Evolutionary conservation across 2,113 vertebrate genomes (phyloP).

Genomic region (Brienomyrus longianalis): DNA sequence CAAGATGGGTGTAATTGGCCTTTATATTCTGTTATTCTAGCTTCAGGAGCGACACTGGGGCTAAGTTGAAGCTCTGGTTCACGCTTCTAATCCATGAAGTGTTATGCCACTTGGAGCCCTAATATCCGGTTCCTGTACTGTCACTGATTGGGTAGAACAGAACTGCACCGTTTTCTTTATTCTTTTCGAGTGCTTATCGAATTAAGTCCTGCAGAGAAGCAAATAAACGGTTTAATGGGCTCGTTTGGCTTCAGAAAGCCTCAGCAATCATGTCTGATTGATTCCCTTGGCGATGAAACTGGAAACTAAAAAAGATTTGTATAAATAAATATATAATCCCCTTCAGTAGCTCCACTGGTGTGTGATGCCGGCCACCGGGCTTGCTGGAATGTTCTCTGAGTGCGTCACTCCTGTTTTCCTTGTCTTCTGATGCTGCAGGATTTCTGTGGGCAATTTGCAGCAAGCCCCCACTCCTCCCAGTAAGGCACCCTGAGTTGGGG

Average conservation of each 20-base stretch:
- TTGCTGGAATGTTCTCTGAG: not conserved
- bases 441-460: not conserved
- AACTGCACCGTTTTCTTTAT: not conserved
- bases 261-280: not conserved
- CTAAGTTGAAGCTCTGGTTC: not conserved
- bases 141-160: not conserved
- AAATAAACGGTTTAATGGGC: conserved; percentile 7
- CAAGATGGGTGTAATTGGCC: not conserved
- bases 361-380: not conserved
- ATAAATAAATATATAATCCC: not conserved
- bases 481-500: not conserved
- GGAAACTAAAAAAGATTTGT: not conserved
- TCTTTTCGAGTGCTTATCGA: conserved; percentile 7
- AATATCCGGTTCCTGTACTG: not conserved
- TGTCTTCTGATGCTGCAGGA: not conserved
- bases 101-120: not conserved
- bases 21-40: not conserved
- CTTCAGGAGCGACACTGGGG: not conserved
- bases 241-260: not conserved
- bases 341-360: not conserved
- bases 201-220: conserved; percentile 11
- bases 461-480: not conserved
- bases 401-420: not conserved
- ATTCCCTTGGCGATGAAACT: conserved; percentile 2
- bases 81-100: not conserved